Evolutionary conservation across 2,797 vertebrate genomes (phyloP).

Genomic region (Coreius guichenoti): DNA sequence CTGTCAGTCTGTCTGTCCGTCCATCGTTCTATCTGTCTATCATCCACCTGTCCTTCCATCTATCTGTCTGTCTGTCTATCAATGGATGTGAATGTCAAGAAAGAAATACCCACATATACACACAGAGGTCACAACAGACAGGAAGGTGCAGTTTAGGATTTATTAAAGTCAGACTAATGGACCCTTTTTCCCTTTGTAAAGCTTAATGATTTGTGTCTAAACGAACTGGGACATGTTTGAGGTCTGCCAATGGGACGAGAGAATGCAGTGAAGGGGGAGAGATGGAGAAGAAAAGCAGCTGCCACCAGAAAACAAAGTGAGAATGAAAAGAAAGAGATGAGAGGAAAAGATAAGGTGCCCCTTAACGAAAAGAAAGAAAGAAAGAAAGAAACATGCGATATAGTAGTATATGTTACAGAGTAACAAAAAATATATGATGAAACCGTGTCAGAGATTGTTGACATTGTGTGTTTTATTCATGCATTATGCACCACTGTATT

Average conservation of each 20-base stretch:
- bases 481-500: background rate
- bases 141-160: slow-evolving; percentile 58
- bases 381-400: background rate
- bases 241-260: slow-evolving; percentile 50
- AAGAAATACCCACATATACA: slow-evolving; percentile 44
- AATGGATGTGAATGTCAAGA: slow-evolving; percentile 1
- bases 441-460: background rate
- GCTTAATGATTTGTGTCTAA: slow-evolving; percentile 72
- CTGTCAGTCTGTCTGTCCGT: background rate
- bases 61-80: background rate
- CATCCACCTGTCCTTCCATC: background rate
- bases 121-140: slow-evolving; percentile 55
- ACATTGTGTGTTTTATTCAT: background rate
- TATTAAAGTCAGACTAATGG: slow-evolving; percentile 68
- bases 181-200: slow-evolving; percentile 61
- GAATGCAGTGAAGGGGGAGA: slow-evolving; percentile 55
- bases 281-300: slow-evolving; percentile 32
- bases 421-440: background rate
- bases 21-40: slow-evolving; percentile 3
- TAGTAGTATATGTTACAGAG: too few species aligned
- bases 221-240: slow-evolving; percentile 67
- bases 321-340: background rate
- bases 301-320: background rate
- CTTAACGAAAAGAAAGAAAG: background rate
- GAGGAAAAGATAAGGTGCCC: background rate